These are phyloP conservation scores for Polypterus bichir DNA, from an alignment of 2,113 vertebrate species.

Conservation along the genomic window DNA sequence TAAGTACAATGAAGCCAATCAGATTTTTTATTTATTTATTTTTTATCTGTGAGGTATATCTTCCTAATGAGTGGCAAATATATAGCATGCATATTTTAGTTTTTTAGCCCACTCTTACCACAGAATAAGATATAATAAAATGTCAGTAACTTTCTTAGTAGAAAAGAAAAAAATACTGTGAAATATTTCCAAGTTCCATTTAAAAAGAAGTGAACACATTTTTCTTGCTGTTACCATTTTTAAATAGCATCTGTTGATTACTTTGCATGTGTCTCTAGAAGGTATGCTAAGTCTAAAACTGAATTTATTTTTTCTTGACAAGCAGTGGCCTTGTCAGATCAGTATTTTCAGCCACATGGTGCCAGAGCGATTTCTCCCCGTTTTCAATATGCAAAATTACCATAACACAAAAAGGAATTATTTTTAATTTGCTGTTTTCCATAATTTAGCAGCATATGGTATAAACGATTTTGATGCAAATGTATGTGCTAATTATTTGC, in stretches of 20 bases:
- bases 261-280: constrained; percentile 36
- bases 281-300: constrained; percentile 43
- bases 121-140: too few species aligned
- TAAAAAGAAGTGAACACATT: background rate
- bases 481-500: constrained; percentile 78
- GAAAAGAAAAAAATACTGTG: too few species aligned
- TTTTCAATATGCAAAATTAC: constrained; percentile 60
- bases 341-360: constrained; percentile 45
- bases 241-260: constrained; percentile 58
- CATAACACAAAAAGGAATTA: constrained; percentile 49
- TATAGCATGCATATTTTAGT: too few species aligned
- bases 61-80: too few species aligned
- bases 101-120: too few species aligned
- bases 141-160: too few species aligned
- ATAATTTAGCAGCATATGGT: constrained; percentile 76
- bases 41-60: too few species aligned
- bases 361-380: constrained; percentile 28
- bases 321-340: constrained; percentile 26
- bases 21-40: too few species aligned
- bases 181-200: too few species aligned
- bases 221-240: constrained; percentile 49
- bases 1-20: too few species aligned
- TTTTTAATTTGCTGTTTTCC: constrained; percentile 58
- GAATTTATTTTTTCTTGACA: constrained; percentile 32
- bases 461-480: constrained; percentile 82